phyloP scores from a whole-genome alignment of 2,113 vertebrate species.

The Chaetodon trifascialis region DNA sequence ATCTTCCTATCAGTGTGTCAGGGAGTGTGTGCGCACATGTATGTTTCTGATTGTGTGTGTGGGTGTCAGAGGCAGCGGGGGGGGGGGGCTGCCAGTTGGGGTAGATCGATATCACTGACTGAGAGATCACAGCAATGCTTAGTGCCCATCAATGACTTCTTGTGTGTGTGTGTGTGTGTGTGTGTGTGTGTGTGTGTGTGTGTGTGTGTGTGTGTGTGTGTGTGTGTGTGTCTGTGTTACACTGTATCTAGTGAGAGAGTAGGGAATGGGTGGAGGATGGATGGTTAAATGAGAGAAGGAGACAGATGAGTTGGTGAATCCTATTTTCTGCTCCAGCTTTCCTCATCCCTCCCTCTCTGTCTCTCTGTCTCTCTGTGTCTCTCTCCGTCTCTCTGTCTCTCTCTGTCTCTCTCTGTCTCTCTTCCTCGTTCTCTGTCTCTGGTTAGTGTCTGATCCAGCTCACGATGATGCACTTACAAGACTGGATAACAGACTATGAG shows the following conservation, averaged over 20 bases:
- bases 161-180: slow-evolving; percentile 12
- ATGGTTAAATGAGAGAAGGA: slow-evolving; percentile 60
- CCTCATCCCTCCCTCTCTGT: slow-evolving; percentile 10
- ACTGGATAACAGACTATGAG: slow-evolving; percentile 9
- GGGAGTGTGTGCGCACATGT: neutral
- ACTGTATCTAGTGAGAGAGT: slow-evolving; percentile 39
- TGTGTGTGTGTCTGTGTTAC: slow-evolving; percentile 23
- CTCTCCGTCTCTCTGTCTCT: slow-evolving; percentile 13
- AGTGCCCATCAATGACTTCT: slow-evolving; percentile 69
- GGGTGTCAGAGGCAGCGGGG: slow-evolving; percentile 7
- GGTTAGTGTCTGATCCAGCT: slow-evolving; percentile 40
- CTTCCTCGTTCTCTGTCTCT: slow-evolving; percentile 18
- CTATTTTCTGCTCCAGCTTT: slow-evolving; percentile 52
- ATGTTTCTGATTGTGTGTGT: neutral
- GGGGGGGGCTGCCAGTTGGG: slow-evolving; percentile 53
- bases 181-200: slow-evolving; percentile 16
- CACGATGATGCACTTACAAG: slow-evolving; percentile 23
- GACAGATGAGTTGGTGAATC: slow-evolving; percentile 65
- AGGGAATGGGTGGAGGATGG: slow-evolving; percentile 54
- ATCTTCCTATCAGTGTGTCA: slow-evolving; percentile 34
- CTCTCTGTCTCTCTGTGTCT: slow-evolving; percentile 1
- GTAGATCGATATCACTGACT: slow-evolving; percentile 76
- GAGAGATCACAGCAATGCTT: slow-evolving; percentile 77
- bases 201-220: too few species aligned
- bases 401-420: neutral